Conservation (phyloP, 2,797 vertebrate genomes). For the Sebastes dallii region DNA sequence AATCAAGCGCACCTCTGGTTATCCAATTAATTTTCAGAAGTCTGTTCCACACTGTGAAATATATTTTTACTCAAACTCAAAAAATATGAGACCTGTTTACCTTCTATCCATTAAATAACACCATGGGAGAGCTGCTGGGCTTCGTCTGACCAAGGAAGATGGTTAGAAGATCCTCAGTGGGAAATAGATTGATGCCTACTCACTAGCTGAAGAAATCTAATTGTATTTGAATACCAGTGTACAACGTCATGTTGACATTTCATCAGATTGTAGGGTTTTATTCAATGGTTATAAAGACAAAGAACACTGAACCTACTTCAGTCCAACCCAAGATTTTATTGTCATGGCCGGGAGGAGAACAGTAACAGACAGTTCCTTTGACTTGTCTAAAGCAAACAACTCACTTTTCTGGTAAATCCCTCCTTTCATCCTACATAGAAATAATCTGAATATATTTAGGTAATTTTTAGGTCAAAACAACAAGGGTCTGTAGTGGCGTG, state of each 20-base stretch:
- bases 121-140: not conserved
- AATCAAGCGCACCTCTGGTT: conserved; percentile 3
- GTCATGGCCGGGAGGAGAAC: not conserved
- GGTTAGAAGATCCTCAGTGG: not conserved
- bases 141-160: not conserved
- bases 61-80: not conserved
- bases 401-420: not conserved
- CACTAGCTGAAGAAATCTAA: not conserved
- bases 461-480: not conserved
- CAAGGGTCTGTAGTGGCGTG: not conserved
- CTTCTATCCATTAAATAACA: not conserved
- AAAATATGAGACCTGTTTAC: not conserved
- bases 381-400: no score
- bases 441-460: not conserved
- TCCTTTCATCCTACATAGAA: not conserved
- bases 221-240: not conserved
- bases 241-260: not conserved
- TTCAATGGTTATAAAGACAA: not conserved
- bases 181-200: not conserved
- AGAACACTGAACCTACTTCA: not conserved
- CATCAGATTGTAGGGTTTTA: not conserved
- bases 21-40: conserved; percentile 14
- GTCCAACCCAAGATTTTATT: not conserved
- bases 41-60: not conserved
- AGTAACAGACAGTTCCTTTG: not conserved